Evolutionary conservation across 2,797 vertebrate species (phyloP).

Genomic region (Mus caroli): DNA sequence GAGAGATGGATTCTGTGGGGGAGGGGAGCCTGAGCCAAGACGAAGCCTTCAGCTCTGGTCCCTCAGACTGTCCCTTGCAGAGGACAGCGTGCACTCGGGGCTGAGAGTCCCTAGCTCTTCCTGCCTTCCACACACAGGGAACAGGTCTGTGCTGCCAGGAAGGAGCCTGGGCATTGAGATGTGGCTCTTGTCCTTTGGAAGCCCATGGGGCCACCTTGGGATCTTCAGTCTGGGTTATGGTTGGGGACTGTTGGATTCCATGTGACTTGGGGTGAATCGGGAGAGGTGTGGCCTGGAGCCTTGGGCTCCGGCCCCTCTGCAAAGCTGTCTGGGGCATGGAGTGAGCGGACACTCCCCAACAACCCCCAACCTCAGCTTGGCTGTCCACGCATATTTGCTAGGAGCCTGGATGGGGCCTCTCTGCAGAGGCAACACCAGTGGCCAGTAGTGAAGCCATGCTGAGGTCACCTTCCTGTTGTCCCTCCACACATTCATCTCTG

Average conservation of each 20-base stretch:
- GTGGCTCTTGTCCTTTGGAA: accelerated
- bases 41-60: not conserved
- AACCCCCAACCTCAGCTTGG: not conserved
- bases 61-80: too few relatives aligned
- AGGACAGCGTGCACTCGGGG: not conserved
- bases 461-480: accelerated
- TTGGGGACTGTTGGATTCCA: accelerated
- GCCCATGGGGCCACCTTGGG: accelerated
- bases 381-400: not conserved
- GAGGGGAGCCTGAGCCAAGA: not conserved
- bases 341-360: not conserved
- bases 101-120: not conserved
- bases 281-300: not conserved
- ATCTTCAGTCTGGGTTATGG: accelerated
- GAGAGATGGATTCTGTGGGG: accelerated
- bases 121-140: not conserved
- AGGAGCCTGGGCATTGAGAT: too few relatives aligned
- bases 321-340: not conserved
- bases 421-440: accelerated
- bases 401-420: accelerated
- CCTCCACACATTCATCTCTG: accelerated
- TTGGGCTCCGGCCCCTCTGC: accelerated
- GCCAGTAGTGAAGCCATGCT: not conserved
- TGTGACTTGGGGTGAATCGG: not conserved
- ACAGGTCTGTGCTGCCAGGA: too few relatives aligned